phyloP scores from a whole-genome alignment of 2,888 invertebrate species.

The Mayetiola destructor region DNA sequence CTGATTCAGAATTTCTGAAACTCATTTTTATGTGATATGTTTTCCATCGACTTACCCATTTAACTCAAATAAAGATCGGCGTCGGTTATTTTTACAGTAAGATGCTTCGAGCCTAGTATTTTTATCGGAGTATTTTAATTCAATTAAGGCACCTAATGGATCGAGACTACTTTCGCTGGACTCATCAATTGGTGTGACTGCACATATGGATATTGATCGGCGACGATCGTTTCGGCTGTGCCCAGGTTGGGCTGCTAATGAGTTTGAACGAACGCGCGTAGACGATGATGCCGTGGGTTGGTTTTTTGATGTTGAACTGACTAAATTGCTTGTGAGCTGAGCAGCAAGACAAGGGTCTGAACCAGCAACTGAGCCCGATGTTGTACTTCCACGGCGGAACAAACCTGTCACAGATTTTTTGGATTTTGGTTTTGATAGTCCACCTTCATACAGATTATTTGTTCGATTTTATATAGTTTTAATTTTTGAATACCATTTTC shows the following conservation, averaged over 20 bases:
- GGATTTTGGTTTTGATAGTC: constrained; percentile 72
- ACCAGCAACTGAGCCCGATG: constrained; percentile 50
- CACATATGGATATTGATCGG: constrained; percentile 22
- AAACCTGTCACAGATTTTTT: constrained; percentile 79
- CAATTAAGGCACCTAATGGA: constrained; percentile 18
- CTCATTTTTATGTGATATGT: background rate
- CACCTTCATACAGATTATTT: constrained; percentile 41
- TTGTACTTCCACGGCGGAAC: constrained; percentile 68
- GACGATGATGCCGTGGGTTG: constrained; percentile 26
- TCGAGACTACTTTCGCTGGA: constrained; percentile 25
- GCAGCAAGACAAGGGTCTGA: constrained; percentile 38
- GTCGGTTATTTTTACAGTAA: constrained; percentile 52
- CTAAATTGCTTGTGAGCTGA: constrained; percentile 32
- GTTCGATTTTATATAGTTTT: constrained; percentile 13
- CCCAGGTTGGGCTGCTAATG: constrained; percentile 27
- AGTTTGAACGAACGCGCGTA: constrained; percentile 24
- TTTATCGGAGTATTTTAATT: constrained; percentile 38
- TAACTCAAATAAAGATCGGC: constrained; percentile 71
- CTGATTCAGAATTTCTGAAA: too few relatives aligned
- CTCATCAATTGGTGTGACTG: constrained; percentile 38
- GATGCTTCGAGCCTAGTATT: constrained; percentile 47
- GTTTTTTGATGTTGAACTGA: too few relatives aligned
- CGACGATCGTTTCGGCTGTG: constrained; percentile 23
- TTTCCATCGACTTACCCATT: constrained; percentile 45
- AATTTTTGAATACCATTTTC: too few relatives aligned